Conservation (phyloP, 2,888 invertebrate species). For the Loripinus fragilis region DNA sequence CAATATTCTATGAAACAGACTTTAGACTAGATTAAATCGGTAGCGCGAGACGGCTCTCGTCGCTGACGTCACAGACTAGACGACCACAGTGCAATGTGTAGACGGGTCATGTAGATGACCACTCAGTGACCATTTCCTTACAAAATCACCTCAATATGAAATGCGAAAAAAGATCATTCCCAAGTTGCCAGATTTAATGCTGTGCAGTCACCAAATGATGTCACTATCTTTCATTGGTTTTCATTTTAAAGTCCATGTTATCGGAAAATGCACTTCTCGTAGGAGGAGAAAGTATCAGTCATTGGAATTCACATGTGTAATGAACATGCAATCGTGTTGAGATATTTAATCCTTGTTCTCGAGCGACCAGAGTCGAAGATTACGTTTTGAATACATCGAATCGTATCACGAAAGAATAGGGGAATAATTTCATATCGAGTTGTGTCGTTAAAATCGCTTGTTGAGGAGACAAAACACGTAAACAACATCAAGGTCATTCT, state of each 20-base stretch:
- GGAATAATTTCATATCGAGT: too few species aligned
- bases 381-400: too few species aligned
- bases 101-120: constrained; percentile 20
- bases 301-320: constrained; percentile 46
- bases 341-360: too few species aligned
- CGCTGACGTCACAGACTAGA: constrained; percentile 73
- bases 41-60: constrained; percentile 62
- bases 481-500: constrained; percentile 54
- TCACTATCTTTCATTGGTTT: too few species aligned
- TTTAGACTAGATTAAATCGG: constrained; percentile 54
- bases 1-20: constrained; percentile 52
- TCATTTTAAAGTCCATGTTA: background rate
- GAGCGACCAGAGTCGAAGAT: too few species aligned
- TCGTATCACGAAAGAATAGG: too few species aligned
- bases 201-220: too few species aligned
- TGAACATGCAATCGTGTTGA: constrained; percentile 16
- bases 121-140: too few species aligned
- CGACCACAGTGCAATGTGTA: constrained; percentile 62
- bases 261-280: background rate
- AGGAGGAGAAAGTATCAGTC: constrained; percentile 58
- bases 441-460: too few species aligned
- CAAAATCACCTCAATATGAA: too few species aligned
- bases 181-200: too few species aligned
- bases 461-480: background rate
- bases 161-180: too few species aligned